Percentiles rank a stretch among this genome's conserved stretches.
These are phyloP conservation scores for Trichosurus vulpecula DNA, from an alignment of 2,797 vertebrate genomes.

Conservation along the genomic window DNA sequence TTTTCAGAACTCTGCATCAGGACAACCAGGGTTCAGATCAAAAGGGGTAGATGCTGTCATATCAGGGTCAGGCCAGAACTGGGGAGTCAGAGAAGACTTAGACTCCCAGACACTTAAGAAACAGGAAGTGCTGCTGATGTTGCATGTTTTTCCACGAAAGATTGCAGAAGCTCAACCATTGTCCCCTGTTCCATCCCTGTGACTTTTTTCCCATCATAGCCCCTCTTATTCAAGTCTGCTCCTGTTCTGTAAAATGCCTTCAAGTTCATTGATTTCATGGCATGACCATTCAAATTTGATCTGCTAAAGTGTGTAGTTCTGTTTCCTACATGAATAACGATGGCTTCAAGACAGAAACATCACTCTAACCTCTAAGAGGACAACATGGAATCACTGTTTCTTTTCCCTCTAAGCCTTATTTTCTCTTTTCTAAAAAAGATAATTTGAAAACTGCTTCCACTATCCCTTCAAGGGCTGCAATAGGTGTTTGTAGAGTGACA, in stretches of 20 bases:
- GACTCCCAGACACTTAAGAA: conserved; percentile 11
- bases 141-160: not conserved
- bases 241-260: not conserved
- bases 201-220: not conserved
- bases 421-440: not conserved
- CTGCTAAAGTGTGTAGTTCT: not conserved
- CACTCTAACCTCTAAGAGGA: not conserved
- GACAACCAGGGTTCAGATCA: not conserved
- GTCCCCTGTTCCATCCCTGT: not conserved
- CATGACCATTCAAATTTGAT: not conserved
- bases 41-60: not conserved
- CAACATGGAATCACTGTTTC: not conserved
- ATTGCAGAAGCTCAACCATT: not conserved
- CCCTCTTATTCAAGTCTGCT: not conserved
- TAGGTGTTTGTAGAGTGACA: not conserved
- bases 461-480: not conserved
- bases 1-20: not conserved
- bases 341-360: not conserved
- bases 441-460: not conserved
- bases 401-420: not conserved
- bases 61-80: not conserved
- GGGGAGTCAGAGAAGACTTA: not conserved
- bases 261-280: not conserved
- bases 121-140: not conserved
- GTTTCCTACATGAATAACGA: not conserved